phyloP scores from a whole-genome alignment of 2,113 vertebrate genomes.

The Tichodroma muraria region DNA sequence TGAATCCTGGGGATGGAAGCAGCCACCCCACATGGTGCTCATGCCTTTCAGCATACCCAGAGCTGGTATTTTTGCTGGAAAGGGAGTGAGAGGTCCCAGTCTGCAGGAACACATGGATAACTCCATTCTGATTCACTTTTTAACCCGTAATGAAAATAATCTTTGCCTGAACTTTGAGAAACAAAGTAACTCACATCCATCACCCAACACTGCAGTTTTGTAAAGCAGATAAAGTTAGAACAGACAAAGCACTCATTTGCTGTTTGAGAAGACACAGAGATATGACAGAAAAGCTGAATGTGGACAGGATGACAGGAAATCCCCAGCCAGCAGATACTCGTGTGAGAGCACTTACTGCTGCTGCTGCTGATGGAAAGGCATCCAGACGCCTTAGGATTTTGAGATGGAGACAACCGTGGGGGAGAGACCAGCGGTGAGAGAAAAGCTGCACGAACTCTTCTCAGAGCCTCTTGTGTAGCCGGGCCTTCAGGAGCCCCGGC shows the following conservation, averaged over 20 bases:
- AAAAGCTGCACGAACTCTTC: neutral
- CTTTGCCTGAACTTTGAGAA: neutral
- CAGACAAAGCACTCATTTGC: neutral
- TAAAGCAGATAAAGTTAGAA: neutral
- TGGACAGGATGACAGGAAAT: neutral
- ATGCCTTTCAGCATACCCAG: neutral
- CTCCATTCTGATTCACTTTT: neutral
- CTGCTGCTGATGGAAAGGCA: neutral
- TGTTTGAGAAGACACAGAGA: neutral
- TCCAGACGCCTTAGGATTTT: neutral
- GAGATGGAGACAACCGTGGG: neutral
- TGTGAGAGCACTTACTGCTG: neutral
- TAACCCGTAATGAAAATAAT: neutral
- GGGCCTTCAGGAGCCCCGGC: slow-evolving; percentile 70
- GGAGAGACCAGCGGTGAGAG: neutral
- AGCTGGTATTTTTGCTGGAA: neutral
- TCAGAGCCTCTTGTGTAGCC: neutral
- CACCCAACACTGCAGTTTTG: neutral
- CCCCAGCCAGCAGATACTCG: neutral
- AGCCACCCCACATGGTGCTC: neutral
- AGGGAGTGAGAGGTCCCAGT: neutral
- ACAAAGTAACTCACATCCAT: neutral
- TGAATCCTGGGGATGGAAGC: neutral
- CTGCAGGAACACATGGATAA: neutral
- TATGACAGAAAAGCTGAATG: neutral